Conservation (phyloP, 2,113 vertebrate species). For the Hippocampus mohnikei region DNA sequence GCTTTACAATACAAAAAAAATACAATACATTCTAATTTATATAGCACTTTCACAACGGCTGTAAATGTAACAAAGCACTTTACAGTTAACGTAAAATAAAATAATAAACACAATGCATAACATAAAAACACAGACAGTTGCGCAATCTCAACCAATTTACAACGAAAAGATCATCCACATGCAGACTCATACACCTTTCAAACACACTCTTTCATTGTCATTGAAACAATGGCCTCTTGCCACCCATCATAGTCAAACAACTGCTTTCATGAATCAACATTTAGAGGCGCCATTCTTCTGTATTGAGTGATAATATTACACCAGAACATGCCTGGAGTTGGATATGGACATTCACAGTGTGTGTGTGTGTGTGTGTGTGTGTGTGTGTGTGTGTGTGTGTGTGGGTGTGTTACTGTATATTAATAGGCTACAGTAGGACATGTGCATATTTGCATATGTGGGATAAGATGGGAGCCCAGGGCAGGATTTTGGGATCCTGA, state of each 20-base stretch:
- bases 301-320: constrained; percentile 24
- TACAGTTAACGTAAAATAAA: too few relatives aligned
- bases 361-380: too few relatives aligned
- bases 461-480: constrained; percentile 54
- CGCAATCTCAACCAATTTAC: too few relatives aligned
- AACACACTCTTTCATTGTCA: background rate
- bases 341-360: constrained; percentile 39
- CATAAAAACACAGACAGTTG: too few relatives aligned
- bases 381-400: background rate
- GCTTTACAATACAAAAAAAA: too few relatives aligned
- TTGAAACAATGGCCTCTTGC: background rate
- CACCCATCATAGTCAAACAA: constrained; percentile 14
- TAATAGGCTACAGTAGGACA: background rate
- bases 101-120: too few relatives aligned
- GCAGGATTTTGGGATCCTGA: constrained; percentile 56
- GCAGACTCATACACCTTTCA: constrained; percentile 8
- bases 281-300: constrained; percentile 18
- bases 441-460: constrained; percentile 47
- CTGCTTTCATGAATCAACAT: constrained; percentile 4
- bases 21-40: too few relatives aligned
- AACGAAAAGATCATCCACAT: too few relatives aligned
- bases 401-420: constrained; percentile 13
- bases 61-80: too few relatives aligned
- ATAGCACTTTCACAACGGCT: too few relatives aligned
- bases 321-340: constrained; percentile 26